Conservation (phyloP, 2,888 invertebrate species). For the Ferrisia virgata region DNA sequence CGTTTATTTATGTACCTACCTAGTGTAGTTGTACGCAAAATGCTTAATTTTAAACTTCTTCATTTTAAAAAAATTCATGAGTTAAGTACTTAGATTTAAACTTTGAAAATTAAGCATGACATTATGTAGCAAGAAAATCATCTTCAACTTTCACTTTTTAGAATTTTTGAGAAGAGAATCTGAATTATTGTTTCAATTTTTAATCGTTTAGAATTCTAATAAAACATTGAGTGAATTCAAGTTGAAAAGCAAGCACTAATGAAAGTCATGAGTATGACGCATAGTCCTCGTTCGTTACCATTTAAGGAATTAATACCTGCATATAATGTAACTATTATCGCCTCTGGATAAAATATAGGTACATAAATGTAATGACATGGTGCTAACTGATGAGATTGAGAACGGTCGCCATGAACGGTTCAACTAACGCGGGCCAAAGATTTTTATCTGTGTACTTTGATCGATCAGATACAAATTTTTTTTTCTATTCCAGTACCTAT, state of each 20-base stretch:
- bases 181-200: background rate
- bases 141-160: background rate
- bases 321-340: slow-evolving; percentile 37
- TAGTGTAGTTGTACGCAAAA: too few relatives aligned
- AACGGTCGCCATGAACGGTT: slow-evolving; percentile 27
- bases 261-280: slow-evolving; percentile 39
- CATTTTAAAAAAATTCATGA: too few relatives aligned
- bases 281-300: slow-evolving; percentile 29
- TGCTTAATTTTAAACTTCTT: too few relatives aligned
- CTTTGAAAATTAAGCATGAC: too few relatives aligned
- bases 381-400: slow-evolving; percentile 26
- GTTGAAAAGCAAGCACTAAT: background rate
- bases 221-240: background rate
- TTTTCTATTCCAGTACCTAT: too few relatives aligned
- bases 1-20: too few relatives aligned
- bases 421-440: background rate
- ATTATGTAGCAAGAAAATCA: too few relatives aligned
- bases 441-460: background rate
- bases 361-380: slow-evolving; percentile 30
- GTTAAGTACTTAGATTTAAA: too few relatives aligned
- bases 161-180: background rate
- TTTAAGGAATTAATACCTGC: slow-evolving; percentile 42
- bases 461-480: background rate
- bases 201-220: background rate
- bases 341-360: slow-evolving; percentile 31